phyloP scores from a whole-genome alignment of 2,797 vertebrate genomes.

The Hybognathus amarus region DNA sequence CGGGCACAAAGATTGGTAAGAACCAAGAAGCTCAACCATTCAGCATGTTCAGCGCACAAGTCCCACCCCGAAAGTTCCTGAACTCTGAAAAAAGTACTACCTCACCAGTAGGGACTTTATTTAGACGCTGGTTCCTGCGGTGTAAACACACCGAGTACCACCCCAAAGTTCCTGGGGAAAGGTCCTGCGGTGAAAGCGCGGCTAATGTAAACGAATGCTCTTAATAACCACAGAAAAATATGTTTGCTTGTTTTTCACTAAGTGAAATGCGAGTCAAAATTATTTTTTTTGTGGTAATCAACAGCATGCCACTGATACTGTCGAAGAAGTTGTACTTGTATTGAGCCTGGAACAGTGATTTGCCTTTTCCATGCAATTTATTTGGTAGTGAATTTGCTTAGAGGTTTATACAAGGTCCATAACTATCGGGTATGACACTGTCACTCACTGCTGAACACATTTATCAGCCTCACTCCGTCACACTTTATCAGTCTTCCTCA shows the following conservation, averaged over 20 bases:
- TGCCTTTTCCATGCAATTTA: not conserved
- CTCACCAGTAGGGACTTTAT: too few species aligned
- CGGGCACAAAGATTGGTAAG: too few species aligned
- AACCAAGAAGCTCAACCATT: too few species aligned
- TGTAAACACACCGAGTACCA: too few species aligned
- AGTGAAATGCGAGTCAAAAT: constrained; percentile 1
- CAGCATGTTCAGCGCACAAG: too few species aligned
- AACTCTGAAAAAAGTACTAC: too few species aligned
- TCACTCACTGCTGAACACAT: not conserved
- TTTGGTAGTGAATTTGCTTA: not conserved
- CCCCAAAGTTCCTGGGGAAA: too few species aligned
- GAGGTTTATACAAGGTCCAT: not conserved
- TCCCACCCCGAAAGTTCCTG: too few species aligned
- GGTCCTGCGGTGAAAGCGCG: too few species aligned
- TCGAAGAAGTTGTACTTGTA: not conserved
- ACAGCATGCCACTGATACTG: not conserved
- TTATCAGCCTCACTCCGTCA: constrained; percentile 20
- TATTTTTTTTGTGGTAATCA: not conserved
- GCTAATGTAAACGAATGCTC: constrained; percentile 4
- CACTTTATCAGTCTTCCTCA: constrained; percentile 8
- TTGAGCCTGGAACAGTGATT: constrained; percentile 7
- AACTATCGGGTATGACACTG: not conserved
- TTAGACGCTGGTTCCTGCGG: too few species aligned
- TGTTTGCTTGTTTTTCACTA: constrained; percentile 4
- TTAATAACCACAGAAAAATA: not conserved